Evolutionary conservation across 2,888 invertebrate genomes (phyloP).

Genomic region (Thecophora atra): DNA sequence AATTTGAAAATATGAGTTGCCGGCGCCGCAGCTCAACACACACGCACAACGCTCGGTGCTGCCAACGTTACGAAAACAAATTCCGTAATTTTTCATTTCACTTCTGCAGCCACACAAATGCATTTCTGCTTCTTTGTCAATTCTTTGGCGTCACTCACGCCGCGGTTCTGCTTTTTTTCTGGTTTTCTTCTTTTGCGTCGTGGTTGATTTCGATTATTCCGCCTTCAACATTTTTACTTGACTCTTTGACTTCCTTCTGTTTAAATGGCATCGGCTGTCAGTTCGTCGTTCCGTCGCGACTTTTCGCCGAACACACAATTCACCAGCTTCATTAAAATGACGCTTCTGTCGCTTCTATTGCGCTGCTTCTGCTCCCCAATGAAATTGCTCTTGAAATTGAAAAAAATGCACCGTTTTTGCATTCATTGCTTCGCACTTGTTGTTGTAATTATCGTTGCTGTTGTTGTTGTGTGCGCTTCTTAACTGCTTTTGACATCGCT

Average conservation of each 20-base stretch:
- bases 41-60: constrained; percentile 24
- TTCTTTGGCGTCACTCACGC: constrained; percentile 13
- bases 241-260: constrained; percentile 5
- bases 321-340: constrained; percentile 19
- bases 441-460: not conserved
- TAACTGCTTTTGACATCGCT: constrained; percentile 51
- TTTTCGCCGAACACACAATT: not conserved
- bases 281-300: not conserved
- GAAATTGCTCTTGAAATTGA: constrained; percentile 31
- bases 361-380: not conserved
- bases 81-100: constrained; percentile 19
- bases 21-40: not conserved
- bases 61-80: constrained; percentile 23
- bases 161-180: constrained; percentile 15
- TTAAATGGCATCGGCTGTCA: constrained; percentile 14
- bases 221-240: constrained; percentile 12
- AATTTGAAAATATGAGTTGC: constrained; percentile 37
- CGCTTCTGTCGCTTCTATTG: not conserved
- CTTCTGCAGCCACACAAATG: not conserved
- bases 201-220: not conserved
- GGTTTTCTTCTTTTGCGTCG: constrained; percentile 3
- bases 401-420: not conserved
- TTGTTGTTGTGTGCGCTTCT: constrained; percentile 21
- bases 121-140: constrained; percentile 5
- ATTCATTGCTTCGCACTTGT: constrained; percentile 1